Evolutionary conservation across 2,888 invertebrate genomes (phyloP).

Genomic region (Catocala fraxini): DNA sequence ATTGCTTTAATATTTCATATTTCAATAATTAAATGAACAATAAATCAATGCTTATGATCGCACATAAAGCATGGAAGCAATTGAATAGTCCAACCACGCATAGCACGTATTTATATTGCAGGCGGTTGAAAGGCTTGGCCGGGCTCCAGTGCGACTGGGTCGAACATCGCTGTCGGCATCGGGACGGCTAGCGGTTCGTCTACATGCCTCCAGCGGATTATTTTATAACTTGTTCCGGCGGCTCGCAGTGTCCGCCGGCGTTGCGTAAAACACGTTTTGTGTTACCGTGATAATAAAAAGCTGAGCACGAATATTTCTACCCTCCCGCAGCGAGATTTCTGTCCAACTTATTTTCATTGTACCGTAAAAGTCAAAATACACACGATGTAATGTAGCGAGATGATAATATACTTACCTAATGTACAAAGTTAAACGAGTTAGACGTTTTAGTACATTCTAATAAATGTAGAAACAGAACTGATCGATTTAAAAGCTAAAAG

Average conservation of each 20-base stretch:
- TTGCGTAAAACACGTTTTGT: constrained; percentile 44
- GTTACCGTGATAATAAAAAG: constrained; percentile 39
- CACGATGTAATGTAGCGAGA: neutral
- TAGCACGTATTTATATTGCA: constrained; percentile 51
- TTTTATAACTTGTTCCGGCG: constrained; percentile 57
- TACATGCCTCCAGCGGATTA: constrained; percentile 52
- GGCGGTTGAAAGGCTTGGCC: constrained; percentile 53
- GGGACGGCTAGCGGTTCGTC: constrained; percentile 41
- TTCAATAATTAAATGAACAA: constrained; percentile 24
- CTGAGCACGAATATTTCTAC: constrained; percentile 30
- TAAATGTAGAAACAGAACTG: neutral
- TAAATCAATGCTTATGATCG: constrained; percentile 41
- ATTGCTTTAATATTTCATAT: neutral
- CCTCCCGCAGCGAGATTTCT: constrained; percentile 13
- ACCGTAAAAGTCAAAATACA: constrained; percentile 5
- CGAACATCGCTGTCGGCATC: constrained; percentile 45
- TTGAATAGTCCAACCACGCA: constrained; percentile 55
- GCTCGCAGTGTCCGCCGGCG: constrained; percentile 28
- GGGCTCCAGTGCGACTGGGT: constrained; percentile 49
- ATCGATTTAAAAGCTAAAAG: no score
- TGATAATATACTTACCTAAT: neutral
- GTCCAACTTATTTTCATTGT: constrained; percentile 12
- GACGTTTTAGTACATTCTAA: neutral
- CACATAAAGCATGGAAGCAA: constrained; percentile 48
- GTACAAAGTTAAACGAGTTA: no score